A percentile compares a stretch with the other conserved stretches of the same genome.
Evolutionary conservation across 2,113 vertebrate genomes (phyloP).

Genomic region (Synchiropus splendidus): DNA sequence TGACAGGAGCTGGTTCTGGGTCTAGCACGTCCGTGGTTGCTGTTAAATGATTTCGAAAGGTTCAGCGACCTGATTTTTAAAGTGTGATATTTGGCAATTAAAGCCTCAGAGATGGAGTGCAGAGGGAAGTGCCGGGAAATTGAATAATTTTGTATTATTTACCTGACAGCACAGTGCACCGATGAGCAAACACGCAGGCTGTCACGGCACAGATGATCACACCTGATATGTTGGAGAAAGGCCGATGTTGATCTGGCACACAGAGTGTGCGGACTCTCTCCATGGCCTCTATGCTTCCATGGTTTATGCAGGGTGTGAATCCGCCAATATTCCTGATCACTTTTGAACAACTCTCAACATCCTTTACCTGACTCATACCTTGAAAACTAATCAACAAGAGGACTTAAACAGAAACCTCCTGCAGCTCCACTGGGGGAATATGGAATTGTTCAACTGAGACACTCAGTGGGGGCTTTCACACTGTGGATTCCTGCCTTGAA

Average conservation of each 20-base stretch:
- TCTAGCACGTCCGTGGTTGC: too few relatives aligned
- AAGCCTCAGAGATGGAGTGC: slow-evolving; percentile 9
- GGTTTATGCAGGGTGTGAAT: slow-evolving; percentile 1
- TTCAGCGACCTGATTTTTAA: slow-evolving; percentile 19
- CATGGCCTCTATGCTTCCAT: neutral
- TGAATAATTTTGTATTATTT: slow-evolving; percentile 9
- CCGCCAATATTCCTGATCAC: too few relatives aligned
- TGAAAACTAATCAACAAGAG: too few relatives aligned
- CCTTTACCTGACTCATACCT: too few relatives aligned
- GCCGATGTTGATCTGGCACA: slow-evolving; percentile 1
- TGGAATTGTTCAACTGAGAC: too few relatives aligned
- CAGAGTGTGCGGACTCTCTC: neutral
- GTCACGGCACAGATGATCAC: slow-evolving; percentile 10
- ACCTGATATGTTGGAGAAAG: neutral
- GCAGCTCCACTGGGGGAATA: too few relatives aligned
- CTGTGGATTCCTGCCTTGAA: too few relatives aligned
- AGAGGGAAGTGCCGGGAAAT: slow-evolving; percentile 2
- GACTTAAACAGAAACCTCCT: too few relatives aligned
- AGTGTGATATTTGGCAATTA: slow-evolving; percentile 11
- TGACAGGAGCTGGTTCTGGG: too few relatives aligned
- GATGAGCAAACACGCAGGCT: slow-evolving; percentile 14
- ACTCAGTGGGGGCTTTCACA: too few relatives aligned
- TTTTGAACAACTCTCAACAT: too few relatives aligned
- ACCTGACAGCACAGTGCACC: slow-evolving; percentile 12
- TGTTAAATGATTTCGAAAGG: slow-evolving; percentile 9